phyloP scores from a whole-genome alignment of 2,113 vertebrate genomes.

The Phaethon lepturus region DNA sequence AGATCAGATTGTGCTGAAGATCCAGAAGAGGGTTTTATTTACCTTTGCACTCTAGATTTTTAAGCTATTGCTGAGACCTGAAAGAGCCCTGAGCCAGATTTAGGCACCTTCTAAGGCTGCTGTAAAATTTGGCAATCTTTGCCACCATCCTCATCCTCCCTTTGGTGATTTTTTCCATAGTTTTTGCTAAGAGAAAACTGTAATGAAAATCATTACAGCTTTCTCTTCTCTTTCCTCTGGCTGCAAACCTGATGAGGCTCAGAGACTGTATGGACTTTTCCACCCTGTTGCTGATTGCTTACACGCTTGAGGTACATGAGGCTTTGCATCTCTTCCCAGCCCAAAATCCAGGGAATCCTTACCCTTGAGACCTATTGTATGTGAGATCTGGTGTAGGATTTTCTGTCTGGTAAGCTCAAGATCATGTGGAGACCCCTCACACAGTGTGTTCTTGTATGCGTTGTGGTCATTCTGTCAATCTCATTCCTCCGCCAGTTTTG shows the following conservation, averaged over 20 bases:
- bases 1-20: not conserved
- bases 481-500: not conserved
- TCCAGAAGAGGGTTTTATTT: not conserved
- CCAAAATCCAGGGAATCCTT: not conserved
- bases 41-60: not conserved
- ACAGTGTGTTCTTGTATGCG: not conserved
- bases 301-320: not conserved
- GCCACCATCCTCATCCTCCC: not conserved
- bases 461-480: not conserved
- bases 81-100: not conserved
- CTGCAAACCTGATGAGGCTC: not conserved
- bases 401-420: not conserved
- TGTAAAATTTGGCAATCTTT: not conserved
- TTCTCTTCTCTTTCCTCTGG: not conserved
- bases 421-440: rapidly evolving
- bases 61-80: not conserved
- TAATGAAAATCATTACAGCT: not conserved
- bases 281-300: not conserved
- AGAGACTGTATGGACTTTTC: not conserved
- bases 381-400: not conserved
- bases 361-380: not conserved
- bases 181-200: not conserved
- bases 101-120: not conserved
- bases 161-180: not conserved
- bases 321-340: not conserved